A percentile compares a stretch with the other conserved stretches of the same genome.
phyloP scores from a whole-genome alignment of 2,888 invertebrate genomes.

The Dicyrtomina minuta region DNA sequence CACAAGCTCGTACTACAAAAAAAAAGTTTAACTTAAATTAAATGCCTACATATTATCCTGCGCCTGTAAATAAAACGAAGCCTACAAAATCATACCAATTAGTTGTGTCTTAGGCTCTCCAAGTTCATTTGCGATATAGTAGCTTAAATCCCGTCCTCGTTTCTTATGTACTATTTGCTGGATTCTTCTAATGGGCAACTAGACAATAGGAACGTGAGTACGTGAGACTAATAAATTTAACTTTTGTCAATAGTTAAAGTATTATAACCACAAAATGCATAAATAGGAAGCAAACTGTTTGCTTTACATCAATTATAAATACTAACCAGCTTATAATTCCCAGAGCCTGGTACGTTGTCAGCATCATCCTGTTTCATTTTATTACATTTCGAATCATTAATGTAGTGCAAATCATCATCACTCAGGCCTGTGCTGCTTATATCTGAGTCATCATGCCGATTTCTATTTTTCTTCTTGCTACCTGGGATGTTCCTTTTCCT shows the following conservation, averaged over 20 bases:
- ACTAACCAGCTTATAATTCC: too few species aligned
- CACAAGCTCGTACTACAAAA: slow-evolving; percentile 53
- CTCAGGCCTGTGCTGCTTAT: slow-evolving; percentile 21
- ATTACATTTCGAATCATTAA: too few species aligned
- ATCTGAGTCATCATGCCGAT: slow-evolving; percentile 8
- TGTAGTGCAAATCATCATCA: slow-evolving; percentile 25
- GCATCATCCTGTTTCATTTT: too few species aligned
- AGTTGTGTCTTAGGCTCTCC: slow-evolving; percentile 16
- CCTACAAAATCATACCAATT: slow-evolving; percentile 11
- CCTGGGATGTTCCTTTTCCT: slow-evolving; percentile 1
- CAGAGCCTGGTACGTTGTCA: too few species aligned
- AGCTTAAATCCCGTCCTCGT: slow-evolving; percentile 5
- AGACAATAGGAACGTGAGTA: too few species aligned
- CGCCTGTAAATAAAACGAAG: background rate
- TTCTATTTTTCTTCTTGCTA: background rate
- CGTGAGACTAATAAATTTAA: too few species aligned
- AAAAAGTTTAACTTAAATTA: slow-evolving; percentile 1
- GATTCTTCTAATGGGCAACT: too few species aligned
- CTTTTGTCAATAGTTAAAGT: too few species aligned
- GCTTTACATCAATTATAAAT: too few species aligned
- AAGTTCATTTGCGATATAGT: slow-evolving; percentile 24
- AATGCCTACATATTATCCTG: too few species aligned
- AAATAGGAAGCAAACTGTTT: too few species aligned
- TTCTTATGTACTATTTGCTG: background rate
- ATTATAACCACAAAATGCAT: too few species aligned